phyloP scores from a whole-genome alignment of 2,113 vertebrate species.

The Peucedramus taeniatus region DNA sequence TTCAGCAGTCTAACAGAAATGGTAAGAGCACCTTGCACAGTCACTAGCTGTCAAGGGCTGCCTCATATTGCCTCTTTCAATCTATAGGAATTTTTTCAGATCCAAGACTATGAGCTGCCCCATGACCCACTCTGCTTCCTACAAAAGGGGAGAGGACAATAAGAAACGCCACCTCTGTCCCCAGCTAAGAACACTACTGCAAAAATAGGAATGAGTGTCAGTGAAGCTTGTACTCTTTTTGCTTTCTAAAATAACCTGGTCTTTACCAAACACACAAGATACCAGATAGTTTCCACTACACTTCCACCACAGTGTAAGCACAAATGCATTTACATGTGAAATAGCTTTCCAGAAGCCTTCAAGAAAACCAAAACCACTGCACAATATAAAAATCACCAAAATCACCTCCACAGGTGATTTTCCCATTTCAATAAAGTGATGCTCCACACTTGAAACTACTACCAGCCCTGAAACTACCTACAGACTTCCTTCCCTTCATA shows the following conservation, averaged over 20 bases:
- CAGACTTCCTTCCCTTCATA: not conserved
- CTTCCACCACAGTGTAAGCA: not conserved
- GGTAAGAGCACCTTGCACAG: not conserved
- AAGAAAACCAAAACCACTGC: not conserved
- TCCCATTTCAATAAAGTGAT: not conserved
- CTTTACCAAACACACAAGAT: not conserved
- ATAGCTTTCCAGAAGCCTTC: not conserved
- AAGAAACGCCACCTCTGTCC: accelerated
- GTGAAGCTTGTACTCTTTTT: not conserved
- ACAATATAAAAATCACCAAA: not conserved
- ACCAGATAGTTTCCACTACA: not conserved
- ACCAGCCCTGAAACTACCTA: not conserved
- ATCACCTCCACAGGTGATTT: not conserved
- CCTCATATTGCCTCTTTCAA: not conserved
- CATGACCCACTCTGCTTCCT: not conserved
- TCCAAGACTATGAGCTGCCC: not conserved
- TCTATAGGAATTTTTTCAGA: not conserved
- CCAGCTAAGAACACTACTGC: not conserved
- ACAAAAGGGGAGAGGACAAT: accelerated
- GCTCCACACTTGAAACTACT: not conserved
- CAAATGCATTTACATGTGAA: not conserved
- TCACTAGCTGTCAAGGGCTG: not conserved
- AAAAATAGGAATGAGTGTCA: not conserved
- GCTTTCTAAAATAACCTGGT: not conserved
- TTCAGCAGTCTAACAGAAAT: not conserved